Evolutionary conservation across 2,888 invertebrate genomes (phyloP).

Genomic region (Ochropacha duplaris): DNA sequence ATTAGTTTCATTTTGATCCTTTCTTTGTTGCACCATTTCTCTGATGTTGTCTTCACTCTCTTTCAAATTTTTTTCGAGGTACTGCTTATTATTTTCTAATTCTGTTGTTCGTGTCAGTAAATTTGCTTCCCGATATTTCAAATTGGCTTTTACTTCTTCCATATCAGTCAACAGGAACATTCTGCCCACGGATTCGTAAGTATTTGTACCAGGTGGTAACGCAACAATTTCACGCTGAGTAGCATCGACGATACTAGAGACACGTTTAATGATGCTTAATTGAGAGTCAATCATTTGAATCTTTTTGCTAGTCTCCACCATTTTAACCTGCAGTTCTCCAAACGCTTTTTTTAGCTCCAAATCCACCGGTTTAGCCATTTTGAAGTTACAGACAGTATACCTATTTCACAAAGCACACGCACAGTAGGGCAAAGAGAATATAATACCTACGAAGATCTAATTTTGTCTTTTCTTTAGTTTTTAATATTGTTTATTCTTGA

Average conservation of each 20-base stretch:
- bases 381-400: constrained; percentile 5
- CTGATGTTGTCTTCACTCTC: constrained; percentile 93
- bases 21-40: constrained; percentile 90
- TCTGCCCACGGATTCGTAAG: constrained; percentile 91
- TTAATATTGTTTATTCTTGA: too few relatives aligned
- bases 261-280: constrained; percentile 86
- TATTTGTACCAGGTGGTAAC: constrained; percentile 85
- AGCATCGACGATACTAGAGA: constrained; percentile 87
- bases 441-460: too few relatives aligned
- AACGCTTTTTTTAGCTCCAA: constrained; percentile 88
- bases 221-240: constrained; percentile 86
- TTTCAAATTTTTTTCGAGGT: constrained; percentile 90
- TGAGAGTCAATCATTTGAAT: constrained; percentile 90
- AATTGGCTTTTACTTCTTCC: constrained; percentile 84
- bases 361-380: constrained; percentile 80
- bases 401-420: not conserved
- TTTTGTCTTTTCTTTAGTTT: too few relatives aligned
- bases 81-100: constrained; percentile 89
- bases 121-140: constrained; percentile 82
- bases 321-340: constrained; percentile 90
- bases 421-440: too few relatives aligned
- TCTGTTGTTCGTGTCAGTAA: constrained; percentile 87
- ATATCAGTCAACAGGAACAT: constrained; percentile 91
- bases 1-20: constrained; percentile 68
- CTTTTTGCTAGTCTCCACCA: constrained; percentile 91